Evolutionary conservation across 1,140 invertebrate species (phyloP).

Genomic region (Notospermus geniculatus): DNA sequence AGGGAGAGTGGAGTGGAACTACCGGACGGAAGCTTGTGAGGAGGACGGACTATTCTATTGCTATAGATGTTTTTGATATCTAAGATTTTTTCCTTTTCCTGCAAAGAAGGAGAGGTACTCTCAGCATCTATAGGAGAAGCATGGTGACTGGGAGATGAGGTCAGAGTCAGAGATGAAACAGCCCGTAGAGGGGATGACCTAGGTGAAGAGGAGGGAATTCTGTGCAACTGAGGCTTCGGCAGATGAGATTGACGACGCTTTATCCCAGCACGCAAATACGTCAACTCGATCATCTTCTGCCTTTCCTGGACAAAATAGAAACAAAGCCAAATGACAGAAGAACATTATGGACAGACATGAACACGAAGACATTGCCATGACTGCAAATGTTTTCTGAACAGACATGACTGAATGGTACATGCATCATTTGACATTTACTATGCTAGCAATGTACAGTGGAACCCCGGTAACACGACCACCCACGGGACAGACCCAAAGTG

Average conservation of each 20-base stretch:
- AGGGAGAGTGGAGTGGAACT: slow-evolving; percentile 35
- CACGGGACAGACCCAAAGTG: no score
- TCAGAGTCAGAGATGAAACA: neutral
- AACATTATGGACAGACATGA: no score
- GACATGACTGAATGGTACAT: no score
- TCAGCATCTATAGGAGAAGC: neutral
- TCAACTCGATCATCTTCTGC: slow-evolving; percentile 15
- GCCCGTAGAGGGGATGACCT: neutral
- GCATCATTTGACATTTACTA: no score
- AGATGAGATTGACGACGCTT: neutral
- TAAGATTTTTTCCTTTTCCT: slow-evolving; percentile 53
- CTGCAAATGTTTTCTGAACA: no score
- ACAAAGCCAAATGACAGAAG: neutral
- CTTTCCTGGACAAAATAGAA: slow-evolving; percentile 12
- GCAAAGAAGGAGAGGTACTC: slow-evolving; percentile 12
- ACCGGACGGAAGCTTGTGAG: slow-evolving; percentile 36
- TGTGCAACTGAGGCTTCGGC: no score
- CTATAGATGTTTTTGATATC: slow-evolving; percentile 52
- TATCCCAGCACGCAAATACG: no score
- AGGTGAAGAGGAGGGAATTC: neutral
- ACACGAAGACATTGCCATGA: no score
- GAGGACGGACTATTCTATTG: slow-evolving; percentile 32
- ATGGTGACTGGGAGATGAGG: neutral
- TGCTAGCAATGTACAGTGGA: no score
- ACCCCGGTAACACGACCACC: no score